Percentiles rank a stretch among this genome's conserved stretches.
Evolutionary conservation across 2,888 invertebrate species (phyloP).

Genomic region (Physocephala rufipes): DNA sequence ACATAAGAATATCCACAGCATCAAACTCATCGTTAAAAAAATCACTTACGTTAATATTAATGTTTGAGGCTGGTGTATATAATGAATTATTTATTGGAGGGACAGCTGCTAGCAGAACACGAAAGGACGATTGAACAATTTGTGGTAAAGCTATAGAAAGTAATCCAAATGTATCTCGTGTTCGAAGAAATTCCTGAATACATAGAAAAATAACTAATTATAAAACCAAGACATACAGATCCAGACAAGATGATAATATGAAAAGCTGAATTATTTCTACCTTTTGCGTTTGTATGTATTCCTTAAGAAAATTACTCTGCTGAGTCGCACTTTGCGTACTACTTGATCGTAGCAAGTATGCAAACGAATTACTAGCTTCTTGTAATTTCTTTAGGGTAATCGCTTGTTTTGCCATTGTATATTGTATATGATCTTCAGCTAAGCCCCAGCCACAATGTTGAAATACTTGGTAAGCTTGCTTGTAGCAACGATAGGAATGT

Average conservation of each 20-base stretch:
- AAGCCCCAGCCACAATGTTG: constrained; percentile 83
- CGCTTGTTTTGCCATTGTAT: constrained; percentile 91
- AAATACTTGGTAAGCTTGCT: constrained; percentile 86
- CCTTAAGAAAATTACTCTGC: constrained; percentile 84
- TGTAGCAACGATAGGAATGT: constrained; percentile 91
- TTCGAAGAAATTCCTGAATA: constrained; percentile 59
- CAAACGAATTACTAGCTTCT: constrained; percentile 79
- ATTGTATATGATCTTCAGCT: constrained; percentile 95
- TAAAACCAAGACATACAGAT: not conserved
- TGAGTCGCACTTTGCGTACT: constrained; percentile 77
- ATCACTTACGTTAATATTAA: constrained; percentile 57
- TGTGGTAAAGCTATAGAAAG: constrained; percentile 80
- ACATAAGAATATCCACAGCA: too few species aligned
- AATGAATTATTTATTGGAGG: constrained; percentile 54
- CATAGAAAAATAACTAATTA: constrained; percentile 10
- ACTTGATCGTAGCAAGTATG: constrained; percentile 77
- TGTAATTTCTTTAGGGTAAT: constrained; percentile 78
- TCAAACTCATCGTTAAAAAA: too few species aligned
- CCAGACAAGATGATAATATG: not conserved
- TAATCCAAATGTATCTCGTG: constrained; percentile 64
- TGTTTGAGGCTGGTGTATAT: constrained; percentile 61
- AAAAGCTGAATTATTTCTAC: too few species aligned
- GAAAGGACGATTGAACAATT: constrained; percentile 74
- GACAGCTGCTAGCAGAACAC: constrained; percentile 69
- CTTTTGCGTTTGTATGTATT: constrained; percentile 86